Percentiles rank a stretch among this genome's conserved stretches.
These are phyloP conservation scores for Corvus moneduloides DNA, from an alignment of 2,113 vertebrate genomes.

Conservation along the genomic window DNA sequence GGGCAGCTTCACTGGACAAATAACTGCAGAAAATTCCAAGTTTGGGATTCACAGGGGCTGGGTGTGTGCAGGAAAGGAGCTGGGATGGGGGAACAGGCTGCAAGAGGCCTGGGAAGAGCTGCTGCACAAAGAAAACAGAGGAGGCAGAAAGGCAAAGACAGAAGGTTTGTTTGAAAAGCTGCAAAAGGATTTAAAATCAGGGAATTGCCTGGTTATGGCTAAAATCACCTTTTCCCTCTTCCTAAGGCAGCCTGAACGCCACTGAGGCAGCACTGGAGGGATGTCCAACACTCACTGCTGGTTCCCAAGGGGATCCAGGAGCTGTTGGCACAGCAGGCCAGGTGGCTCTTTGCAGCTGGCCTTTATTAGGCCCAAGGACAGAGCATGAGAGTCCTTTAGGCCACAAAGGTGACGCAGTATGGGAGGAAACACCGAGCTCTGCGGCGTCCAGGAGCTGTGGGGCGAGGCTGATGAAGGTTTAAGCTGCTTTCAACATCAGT, in stretches of 20 bases:
- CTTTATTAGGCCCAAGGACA: background rate
- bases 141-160: background rate
- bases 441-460: accelerated
- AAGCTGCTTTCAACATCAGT: background rate
- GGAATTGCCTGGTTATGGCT: accelerated
- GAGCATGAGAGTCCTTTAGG: background rate
- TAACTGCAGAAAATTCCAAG: background rate
- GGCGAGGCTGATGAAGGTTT: background rate
- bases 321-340: background rate
- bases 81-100: background rate
- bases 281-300: background rate
- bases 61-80: accelerated
- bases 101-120: background rate
- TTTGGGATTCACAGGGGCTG: background rate
- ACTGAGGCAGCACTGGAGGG: background rate
- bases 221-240: background rate
- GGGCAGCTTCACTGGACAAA: background rate
- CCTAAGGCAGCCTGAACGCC: accelerated
- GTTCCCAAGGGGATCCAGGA: background rate
- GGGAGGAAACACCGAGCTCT: background rate
- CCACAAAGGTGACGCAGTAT: accelerated
- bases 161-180: background rate
- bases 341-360: background rate
- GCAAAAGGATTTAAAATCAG: background rate
- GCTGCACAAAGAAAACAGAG: accelerated